These are phyloP conservation scores for Papilio protenor DNA, from an alignment of 2,888 invertebrate species.

Conservation along the genomic window DNA sequence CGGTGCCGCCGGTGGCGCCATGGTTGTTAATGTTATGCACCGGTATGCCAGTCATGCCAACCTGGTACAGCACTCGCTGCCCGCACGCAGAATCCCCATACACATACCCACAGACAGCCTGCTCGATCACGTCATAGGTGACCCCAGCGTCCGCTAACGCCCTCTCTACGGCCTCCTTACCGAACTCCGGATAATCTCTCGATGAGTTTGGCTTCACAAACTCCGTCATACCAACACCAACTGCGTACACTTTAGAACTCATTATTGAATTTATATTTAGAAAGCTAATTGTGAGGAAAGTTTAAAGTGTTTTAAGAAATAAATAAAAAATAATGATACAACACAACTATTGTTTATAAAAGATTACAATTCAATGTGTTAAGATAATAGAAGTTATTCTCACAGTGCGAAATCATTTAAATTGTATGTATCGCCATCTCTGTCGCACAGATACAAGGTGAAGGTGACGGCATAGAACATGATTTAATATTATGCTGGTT, in stretches of 20 bases:
- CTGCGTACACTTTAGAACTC: conserved; percentile 90
- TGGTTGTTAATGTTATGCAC: conserved; percentile 99
- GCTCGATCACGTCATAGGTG: conserved; percentile 90
- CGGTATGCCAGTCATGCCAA: conserved; percentile 98
- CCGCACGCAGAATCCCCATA: conserved; percentile 98
- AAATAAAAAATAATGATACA: background rate
- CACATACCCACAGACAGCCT: conserved; percentile 96
- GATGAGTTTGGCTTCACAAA: conserved; percentile 97
- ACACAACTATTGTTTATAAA: background rate
- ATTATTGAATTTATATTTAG: conserved; percentile 59
- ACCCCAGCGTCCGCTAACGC: conserved; percentile 94
- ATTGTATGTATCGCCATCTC: background rate
- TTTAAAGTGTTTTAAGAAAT: background rate
- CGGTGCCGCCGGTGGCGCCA: conserved; percentile 98
- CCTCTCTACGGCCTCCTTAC: conserved; percentile 94
- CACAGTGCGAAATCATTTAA: background rate
- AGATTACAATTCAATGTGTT: background rate
- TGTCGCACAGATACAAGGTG: background rate
- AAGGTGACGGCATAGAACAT: background rate
- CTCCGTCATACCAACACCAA: conserved; percentile 99
- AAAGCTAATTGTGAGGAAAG: background rate
- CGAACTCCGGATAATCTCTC: conserved; percentile 97
- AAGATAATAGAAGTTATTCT: background rate
- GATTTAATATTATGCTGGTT: background rate
- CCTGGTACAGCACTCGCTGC: conserved; percentile 96